Evolutionary conservation across 2,888 invertebrate genomes (phyloP), one percentile per base, ranked within the genome.

Genomic region (Drosophila villosipedis): DNA sequence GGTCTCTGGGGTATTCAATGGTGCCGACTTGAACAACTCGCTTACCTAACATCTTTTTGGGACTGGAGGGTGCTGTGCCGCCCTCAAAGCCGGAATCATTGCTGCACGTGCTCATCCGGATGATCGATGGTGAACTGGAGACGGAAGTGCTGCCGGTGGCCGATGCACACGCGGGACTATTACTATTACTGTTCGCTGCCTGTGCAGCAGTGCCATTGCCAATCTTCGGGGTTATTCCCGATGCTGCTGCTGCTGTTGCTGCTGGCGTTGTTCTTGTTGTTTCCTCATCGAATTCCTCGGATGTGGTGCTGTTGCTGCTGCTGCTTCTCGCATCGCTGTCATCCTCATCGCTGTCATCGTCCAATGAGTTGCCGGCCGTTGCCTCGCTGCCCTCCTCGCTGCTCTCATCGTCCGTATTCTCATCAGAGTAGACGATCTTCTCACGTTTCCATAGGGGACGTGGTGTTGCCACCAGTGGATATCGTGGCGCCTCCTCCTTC

Each of bases 81-180:
- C 93, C 95, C 92, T 97, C 96, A 93, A 97, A 97, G 81, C 97
- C 97, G 69, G 97, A 97, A 94, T 97, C 97, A 93, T 96, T 96
- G 87, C 97, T 97, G 89, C 96, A 96, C 74, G 96, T 97, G 90
- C 95, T 94, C 93, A 95, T 94, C 87, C 95, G 94, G 82, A 95
- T 94, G 57, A 92, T 92, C 22, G 92, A 82, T n/a, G 91, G 91
- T 30, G 89, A 91, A 35, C 79, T 71, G 53, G 84, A 78, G 39
- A 74, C 66, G 12, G 78, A 79, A 1, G 49, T 52, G 12, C 43
- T 37, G 41, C 65, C 67, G 61, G 76, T 52, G 10, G 63, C 57
- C 14, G 69, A 61, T 3, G 58, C 53, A 28, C 63, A 68, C 39
- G 66, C 65, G 16, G 59, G 30, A 19, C 16, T 54, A n/a, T 39